Percentiles rank a stretch among this genome's conserved stretches.
Evolutionary conservation across 2,888 invertebrate species (phyloP).

Genomic region (Ptychoptera contaminata): DNA sequence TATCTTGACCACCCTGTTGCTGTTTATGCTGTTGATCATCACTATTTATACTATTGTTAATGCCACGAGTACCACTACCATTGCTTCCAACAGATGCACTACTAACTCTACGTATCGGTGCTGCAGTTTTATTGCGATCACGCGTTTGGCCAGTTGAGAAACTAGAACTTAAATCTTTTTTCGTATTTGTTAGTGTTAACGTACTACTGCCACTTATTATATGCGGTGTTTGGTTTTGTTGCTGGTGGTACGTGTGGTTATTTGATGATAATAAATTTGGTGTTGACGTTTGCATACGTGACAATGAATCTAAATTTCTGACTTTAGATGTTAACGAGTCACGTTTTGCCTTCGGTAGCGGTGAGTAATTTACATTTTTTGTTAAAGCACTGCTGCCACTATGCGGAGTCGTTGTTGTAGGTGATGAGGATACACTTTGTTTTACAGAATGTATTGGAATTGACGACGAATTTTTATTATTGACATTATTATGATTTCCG

Average conservation of each 20-base stretch:
- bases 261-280: constrained; percentile 11
- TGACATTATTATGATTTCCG: constrained; percentile 9
- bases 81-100: constrained; percentile 27
- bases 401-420: constrained; percentile 9
- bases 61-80: constrained; percentile 3
- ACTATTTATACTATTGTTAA: constrained; percentile 9
- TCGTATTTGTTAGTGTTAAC: constrained; percentile 10
- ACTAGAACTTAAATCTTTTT: constrained; percentile 14
- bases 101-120: constrained; percentile 20
- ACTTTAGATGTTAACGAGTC: constrained; percentile 38
- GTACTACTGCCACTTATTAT: constrained; percentile 4
- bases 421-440: constrained; percentile 8
- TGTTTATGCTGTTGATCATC: constrained; percentile 10
- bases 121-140: constrained; percentile 15
- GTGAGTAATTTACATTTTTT: constrained; percentile 23
- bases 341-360: constrained; percentile 28
- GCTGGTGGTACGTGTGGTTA: constrained; percentile 2
- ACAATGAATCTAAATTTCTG: constrained; percentile 35
- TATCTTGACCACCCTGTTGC: constrained; percentile 14
- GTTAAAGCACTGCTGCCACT: constrained; percentile 8
- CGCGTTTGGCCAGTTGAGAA: constrained; percentile 14
- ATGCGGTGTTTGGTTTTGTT: background rate
- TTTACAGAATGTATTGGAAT: constrained; percentile 25
- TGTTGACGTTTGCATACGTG: constrained; percentile 24
- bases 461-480: constrained; percentile 24